Percentiles rank a stretch among this genome's conserved stretches.
These are phyloP conservation scores for Xerus inauris DNA, from an alignment of 2,113 vertebrate genomes.

Conservation along the genomic window DNA sequence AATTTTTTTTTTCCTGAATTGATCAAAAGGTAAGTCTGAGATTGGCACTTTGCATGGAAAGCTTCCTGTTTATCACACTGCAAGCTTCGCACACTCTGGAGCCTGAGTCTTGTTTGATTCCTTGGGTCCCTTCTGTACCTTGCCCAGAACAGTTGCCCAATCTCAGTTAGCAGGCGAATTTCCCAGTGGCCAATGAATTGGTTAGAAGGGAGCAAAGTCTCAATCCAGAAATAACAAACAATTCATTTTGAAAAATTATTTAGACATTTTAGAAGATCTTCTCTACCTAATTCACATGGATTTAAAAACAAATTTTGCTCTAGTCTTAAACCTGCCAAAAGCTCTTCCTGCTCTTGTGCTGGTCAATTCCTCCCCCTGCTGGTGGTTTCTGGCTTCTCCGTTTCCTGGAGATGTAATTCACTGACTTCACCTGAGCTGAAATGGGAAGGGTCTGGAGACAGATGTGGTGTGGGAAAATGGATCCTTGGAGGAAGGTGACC, in stretches of 20 bases:
- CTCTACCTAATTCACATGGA: not conserved
- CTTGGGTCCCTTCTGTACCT: not conserved
- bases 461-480: not conserved
- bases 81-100: not conserved
- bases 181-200: not conserved
- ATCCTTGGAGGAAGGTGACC: rapidly evolving
- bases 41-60: not conserved
- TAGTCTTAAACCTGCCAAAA: not conserved
- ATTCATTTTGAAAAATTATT: not conserved
- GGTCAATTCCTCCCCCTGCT: constrained; percentile 36
- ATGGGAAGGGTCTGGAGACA: too few species aligned
- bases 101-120: not conserved
- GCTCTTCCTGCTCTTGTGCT: not conserved
- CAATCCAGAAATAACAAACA: not conserved
- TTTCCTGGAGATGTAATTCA: not conserved
- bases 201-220: not conserved
- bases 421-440: not conserved
- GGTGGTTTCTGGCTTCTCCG: not conserved
- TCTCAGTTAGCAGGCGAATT: not conserved
- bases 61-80: not conserved
- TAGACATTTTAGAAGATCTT: not conserved
- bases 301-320: not conserved
- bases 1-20: not conserved
- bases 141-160: not conserved
- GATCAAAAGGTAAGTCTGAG: not conserved